These are phyloP conservation scores for Porites australiensis DNA, from an alignment of 64 coral and sea anemone species.

Conservation along the genomic window DNA sequence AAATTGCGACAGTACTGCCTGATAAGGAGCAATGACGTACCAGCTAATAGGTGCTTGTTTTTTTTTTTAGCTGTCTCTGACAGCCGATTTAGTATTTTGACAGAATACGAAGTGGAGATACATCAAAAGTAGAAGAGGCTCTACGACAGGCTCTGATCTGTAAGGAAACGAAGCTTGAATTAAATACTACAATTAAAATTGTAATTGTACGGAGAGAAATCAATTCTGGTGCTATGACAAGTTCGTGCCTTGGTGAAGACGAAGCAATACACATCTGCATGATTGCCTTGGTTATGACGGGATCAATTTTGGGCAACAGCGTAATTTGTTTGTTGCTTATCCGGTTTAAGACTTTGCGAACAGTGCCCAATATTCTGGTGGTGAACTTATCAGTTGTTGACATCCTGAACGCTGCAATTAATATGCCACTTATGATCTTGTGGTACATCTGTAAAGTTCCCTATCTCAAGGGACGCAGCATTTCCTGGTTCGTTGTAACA, in stretches of 20 bases:
- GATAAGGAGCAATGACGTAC: no score
- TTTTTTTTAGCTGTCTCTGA: no score
- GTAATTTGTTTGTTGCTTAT: constrained; percentile 41
- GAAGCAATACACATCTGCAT: constrained; percentile 5
- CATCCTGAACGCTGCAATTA: constrained; percentile 56
- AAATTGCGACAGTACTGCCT: no score
- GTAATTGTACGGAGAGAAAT: neutral
- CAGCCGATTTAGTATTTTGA: no score
- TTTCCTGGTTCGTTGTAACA: constrained; percentile 58
- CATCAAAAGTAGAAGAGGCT: no score
- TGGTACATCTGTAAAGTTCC: constrained; percentile 72
- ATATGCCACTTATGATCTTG: constrained; percentile 72
- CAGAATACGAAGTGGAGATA: no score
- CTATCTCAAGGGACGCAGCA: constrained; percentile 20
- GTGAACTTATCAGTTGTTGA: constrained; percentile 65
- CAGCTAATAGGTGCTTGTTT: no score
- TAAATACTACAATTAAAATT: neutral
- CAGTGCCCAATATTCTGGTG: constrained; percentile 73
- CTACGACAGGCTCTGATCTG: no score
- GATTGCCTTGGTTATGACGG: constrained; percentile 33
- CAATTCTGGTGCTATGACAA: neutral
- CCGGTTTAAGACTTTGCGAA: constrained; percentile 63
- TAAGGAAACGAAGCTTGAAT: no score
- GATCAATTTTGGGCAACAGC: constrained; percentile 52
- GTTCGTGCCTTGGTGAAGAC: constrained; percentile 11